Evolutionary conservation across 2,113 vertebrate species (phyloP).

Genomic region (Hoplias malabaricus): DNA sequence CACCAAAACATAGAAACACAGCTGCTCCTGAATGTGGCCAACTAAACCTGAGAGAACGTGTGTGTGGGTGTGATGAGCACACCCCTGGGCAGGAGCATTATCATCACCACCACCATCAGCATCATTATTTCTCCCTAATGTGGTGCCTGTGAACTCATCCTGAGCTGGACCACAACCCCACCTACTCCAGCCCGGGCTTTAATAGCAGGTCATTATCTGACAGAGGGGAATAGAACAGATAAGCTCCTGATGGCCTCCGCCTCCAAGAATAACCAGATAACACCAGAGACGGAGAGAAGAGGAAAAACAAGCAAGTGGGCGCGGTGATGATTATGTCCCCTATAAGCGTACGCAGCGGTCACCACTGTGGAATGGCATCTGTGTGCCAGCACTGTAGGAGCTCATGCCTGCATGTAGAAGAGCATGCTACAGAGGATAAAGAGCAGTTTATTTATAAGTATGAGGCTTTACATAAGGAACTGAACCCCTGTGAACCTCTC

Average conservation of each 20-base stretch:
- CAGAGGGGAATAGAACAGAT: constrained; percentile 40
- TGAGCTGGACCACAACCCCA: constrained; percentile 4
- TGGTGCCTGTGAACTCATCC: neutral
- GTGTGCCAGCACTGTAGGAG: constrained; percentile 27
- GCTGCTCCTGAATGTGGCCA: neutral
- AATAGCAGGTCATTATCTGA: constrained; percentile 47
- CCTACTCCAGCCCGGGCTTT: constrained; percentile 17
- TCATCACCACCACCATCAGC: neutral
- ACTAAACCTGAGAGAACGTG: neutral
- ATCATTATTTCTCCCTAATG: constrained; percentile 23
- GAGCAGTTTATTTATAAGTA: constrained; percentile 38
- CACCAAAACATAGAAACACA: neutral
- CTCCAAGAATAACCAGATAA: constrained; percentile 49
- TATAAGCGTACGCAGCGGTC: constrained; percentile 25
- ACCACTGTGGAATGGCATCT: constrained; percentile 40
- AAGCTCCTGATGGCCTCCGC: constrained; percentile 27
- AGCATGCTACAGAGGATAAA: constrained; percentile 7
- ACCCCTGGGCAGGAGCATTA: neutral
- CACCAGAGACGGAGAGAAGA: neutral
- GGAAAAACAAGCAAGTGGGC: neutral
- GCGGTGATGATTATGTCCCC: constrained; percentile 19
- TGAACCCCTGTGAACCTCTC: constrained; percentile 14
- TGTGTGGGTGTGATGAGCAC: neutral
- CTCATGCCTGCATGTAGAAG: constrained; percentile 32
- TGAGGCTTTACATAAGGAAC: constrained; percentile 22